These are phyloP conservation scores for Coboldia fuscipes DNA, from an alignment of 1,140 invertebrate species.

Conservation along the genomic window DNA sequence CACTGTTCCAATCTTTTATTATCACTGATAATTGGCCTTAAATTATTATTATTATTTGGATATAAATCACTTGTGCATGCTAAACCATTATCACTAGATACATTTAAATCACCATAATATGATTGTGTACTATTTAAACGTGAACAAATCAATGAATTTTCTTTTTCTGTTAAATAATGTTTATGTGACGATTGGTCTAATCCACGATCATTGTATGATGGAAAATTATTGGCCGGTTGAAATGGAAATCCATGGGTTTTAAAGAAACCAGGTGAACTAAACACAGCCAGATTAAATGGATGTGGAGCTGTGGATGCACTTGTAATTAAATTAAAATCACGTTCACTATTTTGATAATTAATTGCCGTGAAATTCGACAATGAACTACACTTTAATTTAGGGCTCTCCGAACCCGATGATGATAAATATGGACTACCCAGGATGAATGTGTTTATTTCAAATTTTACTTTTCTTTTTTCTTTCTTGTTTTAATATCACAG, in stretches of 20 bases:
- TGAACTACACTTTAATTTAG: neutral
- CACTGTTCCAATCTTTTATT: neutral
- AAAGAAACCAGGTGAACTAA: conserved; percentile 2
- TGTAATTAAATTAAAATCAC: neutral
- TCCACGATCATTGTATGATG: neutral
- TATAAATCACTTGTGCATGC: conserved; percentile 3
- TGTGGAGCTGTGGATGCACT: neutral
- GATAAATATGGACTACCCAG: conserved; percentile 21
- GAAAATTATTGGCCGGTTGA: neutral
- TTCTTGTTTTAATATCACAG: neutral
- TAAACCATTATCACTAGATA: too few species aligned
- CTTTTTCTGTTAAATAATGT: neutral
- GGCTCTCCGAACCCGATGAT: conserved; percentile 8
- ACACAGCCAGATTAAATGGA: conserved; percentile 3
- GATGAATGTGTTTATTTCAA: conserved; percentile 8
- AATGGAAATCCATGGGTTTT: conserved; percentile 1
- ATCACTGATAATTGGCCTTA: neutral
- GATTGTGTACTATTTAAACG: neutral
- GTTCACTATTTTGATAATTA: neutral
- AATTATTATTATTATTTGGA: conserved; percentile 1
- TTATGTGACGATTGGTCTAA: conserved; percentile 1
- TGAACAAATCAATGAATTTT: too few species aligned
- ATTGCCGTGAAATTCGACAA: neutral
- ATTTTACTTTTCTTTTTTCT: neutral
- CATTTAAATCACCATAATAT: neutral